Conservation (phyloP, 2,888 invertebrate genomes). For the Vanessa cardui region DNA sequence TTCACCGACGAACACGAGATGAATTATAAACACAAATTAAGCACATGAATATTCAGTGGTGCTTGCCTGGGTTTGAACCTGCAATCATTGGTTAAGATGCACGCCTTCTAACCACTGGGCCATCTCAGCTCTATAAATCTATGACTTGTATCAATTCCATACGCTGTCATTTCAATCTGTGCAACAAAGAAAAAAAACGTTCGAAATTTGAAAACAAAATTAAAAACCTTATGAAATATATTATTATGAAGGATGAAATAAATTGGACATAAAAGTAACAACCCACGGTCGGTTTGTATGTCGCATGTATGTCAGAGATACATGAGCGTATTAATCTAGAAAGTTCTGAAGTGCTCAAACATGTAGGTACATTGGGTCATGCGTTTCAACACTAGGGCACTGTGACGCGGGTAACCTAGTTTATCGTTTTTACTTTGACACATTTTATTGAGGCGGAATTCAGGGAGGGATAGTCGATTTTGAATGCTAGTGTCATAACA, state of each 20-base stretch:
- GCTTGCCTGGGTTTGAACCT: too few relatives aligned
- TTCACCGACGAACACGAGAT: too few relatives aligned
- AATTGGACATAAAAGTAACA: neutral
- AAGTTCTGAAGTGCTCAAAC: slow-evolving; percentile 10
- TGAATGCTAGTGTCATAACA: neutral
- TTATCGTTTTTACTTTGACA: neutral
- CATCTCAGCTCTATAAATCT: too few relatives aligned
- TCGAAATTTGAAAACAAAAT: neutral
- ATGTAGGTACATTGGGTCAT: slow-evolving; percentile 9
- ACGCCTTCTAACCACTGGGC: too few relatives aligned
- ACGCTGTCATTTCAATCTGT: too few relatives aligned
- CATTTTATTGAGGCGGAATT: slow-evolving; percentile 1
- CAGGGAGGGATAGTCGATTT: neutral
- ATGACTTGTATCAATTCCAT: too few relatives aligned
- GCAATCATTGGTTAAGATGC: too few relatives aligned
- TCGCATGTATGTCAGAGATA: slow-evolving; percentile 12
- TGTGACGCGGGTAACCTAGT: slow-evolving; percentile 2
- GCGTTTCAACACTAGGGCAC: slow-evolving; percentile 2
- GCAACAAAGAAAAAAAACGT: neutral
- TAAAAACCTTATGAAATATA: neutral
- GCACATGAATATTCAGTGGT: too few relatives aligned
- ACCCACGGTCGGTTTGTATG: neutral
- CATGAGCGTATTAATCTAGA: slow-evolving; percentile 8
- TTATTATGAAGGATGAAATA: neutral
- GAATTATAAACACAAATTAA: too few relatives aligned